A percentile compares a stretch with the other conserved stretches of the same genome.
Conservation (phyloP, 2,797 vertebrate genomes). For the Peromyscus aztecus region DNA sequence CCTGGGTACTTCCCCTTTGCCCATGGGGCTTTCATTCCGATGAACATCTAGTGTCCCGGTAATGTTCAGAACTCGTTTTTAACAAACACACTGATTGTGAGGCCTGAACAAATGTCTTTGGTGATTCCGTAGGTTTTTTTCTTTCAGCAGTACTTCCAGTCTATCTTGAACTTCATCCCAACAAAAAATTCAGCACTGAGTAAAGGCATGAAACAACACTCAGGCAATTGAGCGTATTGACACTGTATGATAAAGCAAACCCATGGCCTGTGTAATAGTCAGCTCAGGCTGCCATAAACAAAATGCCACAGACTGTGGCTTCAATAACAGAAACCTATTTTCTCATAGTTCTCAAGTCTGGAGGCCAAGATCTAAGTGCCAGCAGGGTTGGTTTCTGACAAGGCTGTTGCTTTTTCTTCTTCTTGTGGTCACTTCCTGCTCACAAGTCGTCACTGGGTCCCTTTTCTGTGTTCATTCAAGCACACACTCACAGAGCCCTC, state of each 20-base stretch:
- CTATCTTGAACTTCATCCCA: conserved; percentile 1
- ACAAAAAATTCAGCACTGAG: not conserved
- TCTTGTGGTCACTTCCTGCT: not conserved
- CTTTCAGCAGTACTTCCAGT: not conserved
- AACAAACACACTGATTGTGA: not conserved
- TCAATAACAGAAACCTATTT: not conserved
- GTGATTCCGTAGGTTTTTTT: conserved; percentile 1
- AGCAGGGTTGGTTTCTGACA: not conserved
- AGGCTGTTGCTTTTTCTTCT: not conserved
- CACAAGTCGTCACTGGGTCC: not conserved
- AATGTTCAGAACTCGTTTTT: conserved; percentile 48
- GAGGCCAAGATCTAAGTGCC: not conserved
- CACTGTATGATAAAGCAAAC: not conserved
- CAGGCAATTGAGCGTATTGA: not conserved
- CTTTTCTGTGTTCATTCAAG: not conserved
- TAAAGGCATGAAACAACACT: not conserved
- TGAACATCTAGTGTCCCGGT: conserved; percentile 10
- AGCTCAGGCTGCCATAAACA: not conserved
- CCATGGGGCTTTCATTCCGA: not conserved
- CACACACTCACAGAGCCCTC: not conserved
- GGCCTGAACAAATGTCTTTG: not conserved
- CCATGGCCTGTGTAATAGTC: not conserved
- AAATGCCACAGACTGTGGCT: not conserved
- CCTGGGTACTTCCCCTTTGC: conserved; percentile 40
- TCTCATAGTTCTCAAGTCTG: not conserved